phyloP scores from a whole-genome alignment of 2,888 invertebrate genomes.

The Diarsia mendica region DNA sequence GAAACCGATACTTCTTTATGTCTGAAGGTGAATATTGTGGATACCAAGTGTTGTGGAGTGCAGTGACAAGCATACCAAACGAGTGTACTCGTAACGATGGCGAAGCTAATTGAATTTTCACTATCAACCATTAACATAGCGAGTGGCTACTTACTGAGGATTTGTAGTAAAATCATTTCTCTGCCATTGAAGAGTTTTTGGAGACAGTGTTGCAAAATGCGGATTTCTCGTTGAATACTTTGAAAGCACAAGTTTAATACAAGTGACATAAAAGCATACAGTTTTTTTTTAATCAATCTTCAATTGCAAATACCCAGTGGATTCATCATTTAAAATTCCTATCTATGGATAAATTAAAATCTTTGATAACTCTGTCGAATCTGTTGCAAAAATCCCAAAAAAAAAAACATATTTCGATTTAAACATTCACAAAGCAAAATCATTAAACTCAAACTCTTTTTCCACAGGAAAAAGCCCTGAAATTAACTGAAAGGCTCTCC shows the following conservation, averaged over 20 bases:
- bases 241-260: not conserved
- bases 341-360: rapidly evolving
- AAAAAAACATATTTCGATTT: not conserved
- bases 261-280: not conserved
- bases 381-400: not conserved
- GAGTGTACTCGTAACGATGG: constrained; percentile 37
- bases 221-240: not conserved
- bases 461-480: constrained; percentile 91
- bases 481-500: constrained; percentile 90
- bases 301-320: not conserved
- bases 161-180: constrained; percentile 34
- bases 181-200: constrained; percentile 6
- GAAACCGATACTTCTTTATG: constrained; percentile 91
- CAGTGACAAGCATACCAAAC: constrained; percentile 74
- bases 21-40: constrained; percentile 90
- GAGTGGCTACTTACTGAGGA: constrained; percentile 44
- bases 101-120: constrained; percentile 48
- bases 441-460: constrained; percentile 8
- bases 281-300: not conserved
- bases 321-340: not conserved
- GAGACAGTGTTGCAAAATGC: constrained; percentile 2
- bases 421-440: not conserved
- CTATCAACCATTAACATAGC: constrained; percentile 46
- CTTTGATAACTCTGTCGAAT: too few relatives aligned
- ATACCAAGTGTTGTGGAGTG: constrained; percentile 69